These are phyloP conservation scores for Cistogaster globosa DNA, from an alignment of 2,888 invertebrate genomes.

Conservation along the genomic window DNA sequence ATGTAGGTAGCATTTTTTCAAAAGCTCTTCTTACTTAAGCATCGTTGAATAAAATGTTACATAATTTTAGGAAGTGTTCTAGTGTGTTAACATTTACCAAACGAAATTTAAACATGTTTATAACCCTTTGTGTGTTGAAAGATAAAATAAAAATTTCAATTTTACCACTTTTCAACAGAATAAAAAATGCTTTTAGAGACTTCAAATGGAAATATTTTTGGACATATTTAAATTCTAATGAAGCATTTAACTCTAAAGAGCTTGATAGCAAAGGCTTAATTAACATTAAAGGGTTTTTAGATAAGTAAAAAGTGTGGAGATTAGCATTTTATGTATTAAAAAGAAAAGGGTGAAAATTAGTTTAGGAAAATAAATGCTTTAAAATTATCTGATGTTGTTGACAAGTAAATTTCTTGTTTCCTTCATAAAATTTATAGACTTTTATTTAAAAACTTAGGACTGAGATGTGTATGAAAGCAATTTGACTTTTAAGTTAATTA, in stretches of 20 bases:
- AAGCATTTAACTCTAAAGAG: neutral
- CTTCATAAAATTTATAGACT: too few relatives aligned
- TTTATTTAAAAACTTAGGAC: too few relatives aligned
- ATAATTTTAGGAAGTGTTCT: constrained; percentile 1
- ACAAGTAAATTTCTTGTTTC: too few relatives aligned
- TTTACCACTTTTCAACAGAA: neutral
- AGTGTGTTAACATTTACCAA: neutral
- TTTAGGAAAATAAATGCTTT: too few relatives aligned
- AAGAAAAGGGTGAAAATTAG: too few relatives aligned
- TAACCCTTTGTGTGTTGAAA: neutral
- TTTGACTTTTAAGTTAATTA: too few relatives aligned
- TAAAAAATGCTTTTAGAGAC: neutral
- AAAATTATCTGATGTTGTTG: too few relatives aligned
- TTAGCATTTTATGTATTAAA: neutral
- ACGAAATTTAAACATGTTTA: neutral
- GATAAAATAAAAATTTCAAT: constrained; percentile 4
- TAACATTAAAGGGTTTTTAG: neutral
- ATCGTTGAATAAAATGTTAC: constrained; percentile 23
- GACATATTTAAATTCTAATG: neutral
- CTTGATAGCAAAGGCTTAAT: neutral
- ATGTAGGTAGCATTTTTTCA: neutral
- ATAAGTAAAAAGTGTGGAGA: neutral
- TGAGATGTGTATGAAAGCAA: too few relatives aligned
- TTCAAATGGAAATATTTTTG: neutral
- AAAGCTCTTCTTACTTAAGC: neutral